Base-by-base conservation (phyloP, 2,888 invertebrate species). In the Drosophila algonquin region DNA sequence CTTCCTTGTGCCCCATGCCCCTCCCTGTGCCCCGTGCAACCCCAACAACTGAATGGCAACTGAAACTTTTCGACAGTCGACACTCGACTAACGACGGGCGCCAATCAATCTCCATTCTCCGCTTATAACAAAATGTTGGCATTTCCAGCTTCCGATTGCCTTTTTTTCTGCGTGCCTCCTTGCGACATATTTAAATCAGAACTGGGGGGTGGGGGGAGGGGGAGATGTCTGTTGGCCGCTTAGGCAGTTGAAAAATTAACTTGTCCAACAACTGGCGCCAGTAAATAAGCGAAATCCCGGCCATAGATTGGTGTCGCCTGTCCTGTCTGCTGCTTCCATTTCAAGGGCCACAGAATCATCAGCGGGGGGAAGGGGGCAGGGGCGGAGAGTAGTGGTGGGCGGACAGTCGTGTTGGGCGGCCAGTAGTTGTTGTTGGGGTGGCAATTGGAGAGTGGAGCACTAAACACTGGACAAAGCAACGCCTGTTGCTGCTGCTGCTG, bases 191-290 rank as follows among this genome's bases (percentile, higher is more conserved):
- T 89, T 80, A 82, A 88, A 89, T 89, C 85, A 70, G 79, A 56
- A 71, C 63, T 63, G 60, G 63, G 51, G 1, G 18, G 18, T 1
- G 18, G 1, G 1, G 18, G 18, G 18, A 3, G 21, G 21, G 0
- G 21, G 21, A 3, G 21, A 3, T 3, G 21, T 21, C 21, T 21
- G 21, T 78, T 89, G 80, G 56, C 62, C 77, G 83, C 70, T 89
- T 89, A 82, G 87, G 78, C 89, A 73, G 74, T 80, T 88, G 89
- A 88, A 86, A 85, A 89, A 89, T 89, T 73, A 87, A 80, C 89
- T 89, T 89, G 82, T 65, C 82, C 74, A 64, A 70, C 85, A 70
- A 79, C 75, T 83, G 83, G 88, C 88, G 89, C 89, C 89, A 83
- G 68, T 54, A 68, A 87, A 79, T 73, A 60, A 64, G 84, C 63